Conservation (phyloP, 2,888 invertebrate species). For the Tetheella fluctuosa region DNA sequence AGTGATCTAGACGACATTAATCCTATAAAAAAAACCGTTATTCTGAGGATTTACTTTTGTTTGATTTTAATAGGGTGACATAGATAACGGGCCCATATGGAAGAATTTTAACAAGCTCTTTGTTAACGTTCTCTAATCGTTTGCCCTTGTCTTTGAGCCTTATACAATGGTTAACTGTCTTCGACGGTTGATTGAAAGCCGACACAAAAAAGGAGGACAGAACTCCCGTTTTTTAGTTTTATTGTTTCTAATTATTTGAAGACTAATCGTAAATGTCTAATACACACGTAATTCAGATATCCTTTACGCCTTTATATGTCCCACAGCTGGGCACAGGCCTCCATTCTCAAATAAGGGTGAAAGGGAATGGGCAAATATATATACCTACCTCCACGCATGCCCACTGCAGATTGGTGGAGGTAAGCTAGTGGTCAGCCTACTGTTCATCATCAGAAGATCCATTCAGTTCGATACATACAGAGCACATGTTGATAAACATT, state of each 20-base stretch:
- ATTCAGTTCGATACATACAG: no score
- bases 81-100: slow-evolving; percentile 52
- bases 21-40: slow-evolving; percentile 27
- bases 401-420: no score
- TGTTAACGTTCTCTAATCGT: slow-evolving; percentile 59
- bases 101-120: slow-evolving; percentile 81
- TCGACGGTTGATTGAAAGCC: slow-evolving; percentile 28
- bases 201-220: slow-evolving; percentile 10
- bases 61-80: slow-evolving; percentile 63
- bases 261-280: no score
- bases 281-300: no score
- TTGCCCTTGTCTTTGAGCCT: slow-evolving; percentile 29
- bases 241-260: background rate
- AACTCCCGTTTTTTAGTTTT: background rate
- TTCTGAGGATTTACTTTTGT: slow-evolving; percentile 48
- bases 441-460: no score
- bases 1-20: slow-evolving; percentile 18
- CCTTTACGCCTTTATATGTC: no score
- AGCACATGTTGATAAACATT: no score
- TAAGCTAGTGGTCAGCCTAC: no score
- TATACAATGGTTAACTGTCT: slow-evolving; percentile 33
- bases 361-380: no score
- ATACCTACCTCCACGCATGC: no score
- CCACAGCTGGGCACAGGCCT: no score
- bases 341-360: no score